Evolutionary conservation across 2,113 vertebrate species (phyloP), one percentile per base, ranked within the genome.

Genomic region (Rattus rattus): DNA sequence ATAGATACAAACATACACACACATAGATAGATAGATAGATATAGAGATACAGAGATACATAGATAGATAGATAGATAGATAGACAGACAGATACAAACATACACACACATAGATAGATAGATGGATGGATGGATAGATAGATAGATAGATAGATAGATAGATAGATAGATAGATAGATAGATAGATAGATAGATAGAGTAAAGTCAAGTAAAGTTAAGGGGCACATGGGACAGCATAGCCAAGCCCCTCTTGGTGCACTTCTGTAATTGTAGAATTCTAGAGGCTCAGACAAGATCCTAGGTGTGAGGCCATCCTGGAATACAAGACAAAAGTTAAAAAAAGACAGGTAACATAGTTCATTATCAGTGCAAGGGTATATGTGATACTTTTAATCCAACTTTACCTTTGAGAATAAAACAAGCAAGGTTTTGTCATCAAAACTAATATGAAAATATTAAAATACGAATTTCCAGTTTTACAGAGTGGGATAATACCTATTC

Each of bases 371-470:
- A 89, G 83, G 33, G 36, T 88, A 61, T 30, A 4, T 72, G 52
- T 91, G 80, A 19, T 24, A 22, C 39, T 92, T 86, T 81, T 86
- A 79, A 79, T 56, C 33, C 8, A 56, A 88, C 36, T 91, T 92
- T 92, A 86, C 88, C 36, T 88, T 90, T 76, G 96, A 96, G 47
- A 92, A 81, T 76, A 94, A 89, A 95, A 81, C 83, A 93, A 93
- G 47, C 49, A 80, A 30, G n/a, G 1, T 85, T 94, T 92, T 96
- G 67, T 88, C 43, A 70, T 81, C 85, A 5, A 93, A 26, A 56
- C 54, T 92, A 83, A 90, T 93, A 33, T 81, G 67, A 39, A 96
- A 94, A 88, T 84, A 73, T 79, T 89, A 81, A 54, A 88, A 12
- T 91, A 43, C 72, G 70, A 73, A 30, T 52, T 94, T 19, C 49